These are phyloP conservation scores for Propithecus deckenii DNA, from an alignment of 2,797 vertebrate species.

Conservation along the genomic window DNA sequence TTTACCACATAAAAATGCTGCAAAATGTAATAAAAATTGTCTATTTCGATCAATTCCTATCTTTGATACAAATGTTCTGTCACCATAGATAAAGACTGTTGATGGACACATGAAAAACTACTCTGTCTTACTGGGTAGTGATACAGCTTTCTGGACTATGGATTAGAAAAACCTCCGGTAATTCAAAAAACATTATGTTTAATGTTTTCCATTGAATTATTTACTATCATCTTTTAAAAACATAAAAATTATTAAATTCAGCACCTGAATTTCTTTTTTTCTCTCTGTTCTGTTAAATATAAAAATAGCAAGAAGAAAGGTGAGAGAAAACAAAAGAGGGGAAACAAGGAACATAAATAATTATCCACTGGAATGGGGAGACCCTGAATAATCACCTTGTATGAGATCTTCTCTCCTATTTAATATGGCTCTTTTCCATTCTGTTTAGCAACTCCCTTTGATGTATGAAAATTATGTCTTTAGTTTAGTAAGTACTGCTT, in stretches of 20 bases:
- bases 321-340: background rate
- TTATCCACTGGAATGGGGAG: background rate
- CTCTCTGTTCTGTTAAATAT: background rate
- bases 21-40: conserved; percentile 50
- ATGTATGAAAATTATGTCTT: background rate
- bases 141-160: background rate
- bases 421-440: background rate
- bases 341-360: background rate
- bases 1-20: conserved; percentile 36
- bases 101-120: background rate
- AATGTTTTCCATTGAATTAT: background rate
- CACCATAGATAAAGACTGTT: background rate
- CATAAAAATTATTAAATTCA: background rate
- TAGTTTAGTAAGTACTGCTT: background rate
- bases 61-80: conserved; percentile 51
- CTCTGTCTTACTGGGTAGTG: background rate
- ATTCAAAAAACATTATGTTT: background rate
- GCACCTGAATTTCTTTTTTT: background rate
- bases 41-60: background rate
- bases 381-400: background rate
- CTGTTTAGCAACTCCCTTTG: background rate
- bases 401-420: background rate
- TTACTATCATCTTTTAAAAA: background rate
- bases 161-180: background rate
- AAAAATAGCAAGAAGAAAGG: background rate